These are phyloP conservation scores for Falco concolor DNA, from an alignment of 2,797 vertebrate species.

Conservation along the genomic window DNA sequence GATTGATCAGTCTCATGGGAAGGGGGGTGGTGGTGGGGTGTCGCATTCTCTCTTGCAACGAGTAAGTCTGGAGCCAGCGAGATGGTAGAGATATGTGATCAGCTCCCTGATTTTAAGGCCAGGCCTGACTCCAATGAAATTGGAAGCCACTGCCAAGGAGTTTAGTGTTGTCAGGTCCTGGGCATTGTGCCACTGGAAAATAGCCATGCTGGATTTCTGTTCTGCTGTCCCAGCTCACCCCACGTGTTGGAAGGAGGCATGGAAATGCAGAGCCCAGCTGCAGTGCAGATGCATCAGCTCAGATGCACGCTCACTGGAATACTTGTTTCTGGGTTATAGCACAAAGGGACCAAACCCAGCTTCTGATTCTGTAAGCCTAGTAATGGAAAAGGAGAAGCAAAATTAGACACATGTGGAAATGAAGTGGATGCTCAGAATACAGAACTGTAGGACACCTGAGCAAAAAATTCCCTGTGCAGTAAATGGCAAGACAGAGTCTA, in stretches of 20 bases:
- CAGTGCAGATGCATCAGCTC: constrained; percentile 37
- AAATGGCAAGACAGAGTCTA: neutral
- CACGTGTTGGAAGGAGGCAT: constrained; percentile 13
- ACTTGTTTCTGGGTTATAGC: constrained; percentile 1
- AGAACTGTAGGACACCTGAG: neutral
- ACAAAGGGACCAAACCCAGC: neutral
- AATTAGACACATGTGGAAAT: neutral
- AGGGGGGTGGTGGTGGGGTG: neutral
- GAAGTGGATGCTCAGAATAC: neutral
- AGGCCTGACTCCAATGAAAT: constrained; percentile 42
- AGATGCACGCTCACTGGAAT: neutral
- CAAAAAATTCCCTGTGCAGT: neutral
- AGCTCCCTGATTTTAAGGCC: constrained; percentile 34
- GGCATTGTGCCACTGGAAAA: constrained; percentile 53
- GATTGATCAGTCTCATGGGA: constrained; percentile 6
- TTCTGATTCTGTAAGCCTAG: neutral
- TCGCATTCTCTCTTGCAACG: neutral
- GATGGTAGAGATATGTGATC: constrained; percentile 10
- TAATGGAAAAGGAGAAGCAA: neutral
- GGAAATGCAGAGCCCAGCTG: constrained; percentile 58
- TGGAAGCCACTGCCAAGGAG: constrained; percentile 40
- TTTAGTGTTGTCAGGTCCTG: constrained; percentile 55
- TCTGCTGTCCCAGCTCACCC: constrained; percentile 35
- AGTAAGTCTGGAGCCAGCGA: neutral
- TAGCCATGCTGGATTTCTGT: neutral